Evolutionary conservation across 1,140 invertebrate species (phyloP).

Genomic region (Telenomus remus): DNA sequence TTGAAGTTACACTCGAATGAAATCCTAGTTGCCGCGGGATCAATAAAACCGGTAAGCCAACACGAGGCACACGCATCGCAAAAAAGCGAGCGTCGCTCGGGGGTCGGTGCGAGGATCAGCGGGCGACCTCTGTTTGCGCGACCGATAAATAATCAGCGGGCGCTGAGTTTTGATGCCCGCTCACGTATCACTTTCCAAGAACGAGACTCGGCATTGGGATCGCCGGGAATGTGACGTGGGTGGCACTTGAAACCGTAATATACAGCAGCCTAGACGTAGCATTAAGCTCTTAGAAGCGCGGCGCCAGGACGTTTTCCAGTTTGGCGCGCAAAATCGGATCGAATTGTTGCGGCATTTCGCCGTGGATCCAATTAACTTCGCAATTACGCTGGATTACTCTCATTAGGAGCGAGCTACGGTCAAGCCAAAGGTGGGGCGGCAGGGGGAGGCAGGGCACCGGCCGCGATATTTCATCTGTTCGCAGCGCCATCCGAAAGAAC

Average conservation of each 20-base stretch:
- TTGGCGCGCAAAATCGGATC: conserved; percentile 47
- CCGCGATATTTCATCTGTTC: conserved; percentile 27
- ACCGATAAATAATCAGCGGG: too few species aligned
- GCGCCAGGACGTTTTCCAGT: not conserved
- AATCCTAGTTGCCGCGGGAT: conserved; percentile 46
- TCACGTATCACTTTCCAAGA: too few species aligned
- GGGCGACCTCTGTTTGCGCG: too few species aligned
- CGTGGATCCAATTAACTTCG: conserved; percentile 61
- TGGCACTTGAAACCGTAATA: conserved; percentile 49
- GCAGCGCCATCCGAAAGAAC: conserved; percentile 18
- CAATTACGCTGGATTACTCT: conserved; percentile 61
- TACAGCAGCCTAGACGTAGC: too few species aligned
- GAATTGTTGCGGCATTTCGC: conserved; percentile 53
- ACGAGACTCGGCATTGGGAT: too few species aligned
- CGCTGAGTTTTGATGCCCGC: too few species aligned
- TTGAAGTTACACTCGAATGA: conserved; percentile 31
- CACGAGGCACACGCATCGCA: conserved; percentile 33
- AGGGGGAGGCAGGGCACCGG: conserved; percentile 4
- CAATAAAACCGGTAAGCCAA: conserved; percentile 50
- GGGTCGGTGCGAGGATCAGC: not conserved
- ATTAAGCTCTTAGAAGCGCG: too few species aligned
- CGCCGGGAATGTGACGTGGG: conserved; percentile 53
- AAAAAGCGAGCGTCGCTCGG: conserved; percentile 11
- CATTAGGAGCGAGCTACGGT: conserved; percentile 51
- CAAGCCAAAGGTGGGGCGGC: conserved; percentile 18